Evolutionary conservation across 2,113 vertebrate genomes (phyloP).

Genomic region (Hipposideros armiger): DNA sequence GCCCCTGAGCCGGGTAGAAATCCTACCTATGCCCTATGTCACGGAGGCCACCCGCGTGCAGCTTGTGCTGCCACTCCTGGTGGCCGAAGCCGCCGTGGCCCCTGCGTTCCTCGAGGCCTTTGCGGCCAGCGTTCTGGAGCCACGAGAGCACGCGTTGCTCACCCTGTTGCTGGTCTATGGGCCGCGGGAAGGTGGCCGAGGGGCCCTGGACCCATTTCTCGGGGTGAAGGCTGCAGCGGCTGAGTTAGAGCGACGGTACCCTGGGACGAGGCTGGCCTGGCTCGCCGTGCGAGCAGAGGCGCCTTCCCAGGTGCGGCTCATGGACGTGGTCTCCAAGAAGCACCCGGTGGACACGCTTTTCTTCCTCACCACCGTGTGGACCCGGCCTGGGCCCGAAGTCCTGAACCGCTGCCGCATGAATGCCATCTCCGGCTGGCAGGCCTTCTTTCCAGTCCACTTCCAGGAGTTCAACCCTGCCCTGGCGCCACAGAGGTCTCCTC

Average conservation of each 20-base stretch:
- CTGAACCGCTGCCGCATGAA: constrained; percentile 98
- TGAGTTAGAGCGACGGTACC: constrained; percentile 94
- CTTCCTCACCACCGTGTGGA: constrained; percentile 95
- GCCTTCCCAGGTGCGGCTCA: constrained; percentile 96
- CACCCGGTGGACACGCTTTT: constrained; percentile 97
- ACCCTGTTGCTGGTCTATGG: constrained; percentile 96
- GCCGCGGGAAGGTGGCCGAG: constrained; percentile 92
- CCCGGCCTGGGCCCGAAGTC: constrained; percentile 94
- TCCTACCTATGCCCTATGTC: constrained; percentile 98
- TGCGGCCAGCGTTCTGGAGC: constrained; percentile 93
- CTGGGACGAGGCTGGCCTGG: constrained; percentile 95
- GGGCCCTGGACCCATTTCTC: constrained; percentile 92
- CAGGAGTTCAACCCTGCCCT: constrained; percentile 95
- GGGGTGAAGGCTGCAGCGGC: constrained; percentile 93
- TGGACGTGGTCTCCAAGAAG: constrained; percentile 99
- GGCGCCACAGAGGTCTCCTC: constrained; percentile 76
- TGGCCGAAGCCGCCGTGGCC: constrained; percentile 84
- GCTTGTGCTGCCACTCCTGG: constrained; percentile 94
- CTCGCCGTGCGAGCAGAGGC: constrained; percentile 96
- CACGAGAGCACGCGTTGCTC: constrained; percentile 93
- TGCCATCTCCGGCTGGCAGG: constrained; percentile 97
- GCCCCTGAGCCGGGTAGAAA: constrained; percentile 94
- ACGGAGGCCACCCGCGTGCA: constrained; percentile 96
- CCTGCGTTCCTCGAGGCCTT: constrained; percentile 94
- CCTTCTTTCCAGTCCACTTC: constrained; percentile 97